A percentile compares a stretch with the other conserved stretches of the same genome.
phyloP scores from a whole-genome alignment of 2,888 invertebrate species.

The Dione juno region DNA sequence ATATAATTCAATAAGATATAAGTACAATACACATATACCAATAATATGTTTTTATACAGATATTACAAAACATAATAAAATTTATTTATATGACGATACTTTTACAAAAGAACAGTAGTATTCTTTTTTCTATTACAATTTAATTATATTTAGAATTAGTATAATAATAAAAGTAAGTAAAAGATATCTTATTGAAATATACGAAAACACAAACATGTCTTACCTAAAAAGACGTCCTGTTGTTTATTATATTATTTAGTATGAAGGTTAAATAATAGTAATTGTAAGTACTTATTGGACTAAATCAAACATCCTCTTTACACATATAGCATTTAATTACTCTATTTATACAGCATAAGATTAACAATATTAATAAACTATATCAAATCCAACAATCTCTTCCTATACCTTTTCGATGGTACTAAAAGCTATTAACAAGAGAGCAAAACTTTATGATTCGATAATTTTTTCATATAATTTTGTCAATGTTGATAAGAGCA shows the following conservation, averaged over 20 bases:
- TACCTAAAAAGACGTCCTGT: slow-evolving; percentile 71
- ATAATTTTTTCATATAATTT: slow-evolving; percentile 60
- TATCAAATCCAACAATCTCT: slow-evolving; percentile 84
- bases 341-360: slow-evolving; percentile 84
- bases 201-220: slow-evolving; percentile 63
- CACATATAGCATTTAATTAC: slow-evolving; percentile 84
- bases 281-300: slow-evolving; percentile 61
- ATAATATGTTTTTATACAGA: background rate
- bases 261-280: slow-evolving; percentile 62
- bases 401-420: slow-evolving; percentile 78
- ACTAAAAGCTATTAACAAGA: slow-evolving; percentile 81
- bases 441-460: slow-evolving; percentile 71
- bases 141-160: background rate
- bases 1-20: slow-evolving; percentile 47
- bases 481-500: slow-evolving; percentile 58
- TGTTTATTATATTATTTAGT: slow-evolving; percentile 56
- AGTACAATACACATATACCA: slow-evolving; percentile 9
- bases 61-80: background rate
- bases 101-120: too few relatives aligned
- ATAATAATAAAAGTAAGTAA: background rate
- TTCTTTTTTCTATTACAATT: background rate
- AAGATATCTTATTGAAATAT: slow-evolving; percentile 61
- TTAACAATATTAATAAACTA: slow-evolving; percentile 84
- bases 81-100: too few relatives aligned
- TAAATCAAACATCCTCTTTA: slow-evolving; percentile 78